Conservation (phyloP, 2,113 vertebrate genomes). For the Capreolus pygargus region DNA sequence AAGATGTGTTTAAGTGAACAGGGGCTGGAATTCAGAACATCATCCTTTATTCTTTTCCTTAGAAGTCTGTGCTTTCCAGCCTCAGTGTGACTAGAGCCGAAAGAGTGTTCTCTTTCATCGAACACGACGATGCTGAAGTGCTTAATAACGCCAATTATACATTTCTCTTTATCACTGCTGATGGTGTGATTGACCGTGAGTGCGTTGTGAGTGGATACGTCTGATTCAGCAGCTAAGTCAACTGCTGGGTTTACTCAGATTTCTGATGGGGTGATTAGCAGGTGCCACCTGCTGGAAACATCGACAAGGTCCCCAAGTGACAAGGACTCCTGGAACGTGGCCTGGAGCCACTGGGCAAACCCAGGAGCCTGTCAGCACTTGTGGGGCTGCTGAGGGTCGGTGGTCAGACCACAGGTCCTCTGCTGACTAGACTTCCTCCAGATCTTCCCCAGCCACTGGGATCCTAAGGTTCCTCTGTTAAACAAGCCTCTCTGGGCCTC, state of each 20-base stretch:
- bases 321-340: background rate
- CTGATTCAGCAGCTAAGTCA: constrained; percentile 39
- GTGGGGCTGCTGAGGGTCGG: background rate
- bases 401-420: background rate
- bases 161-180: constrained; percentile 54
- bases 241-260: constrained; percentile 27
- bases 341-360: background rate
- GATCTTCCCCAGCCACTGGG: background rate
- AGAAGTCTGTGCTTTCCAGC: background rate
- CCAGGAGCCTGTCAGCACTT: background rate
- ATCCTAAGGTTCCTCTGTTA: background rate
- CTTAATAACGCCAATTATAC: background rate
- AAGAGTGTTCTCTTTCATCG: constrained; percentile 43
- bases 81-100: background rate
- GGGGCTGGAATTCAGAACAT: background rate
- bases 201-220: background rate
- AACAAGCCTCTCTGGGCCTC: background rate
- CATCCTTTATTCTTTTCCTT: background rate
- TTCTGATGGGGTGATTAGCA: constrained; percentile 40
- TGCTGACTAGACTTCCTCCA: background rate
- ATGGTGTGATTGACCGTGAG: background rate
- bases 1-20: background rate
- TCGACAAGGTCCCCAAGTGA: background rate
- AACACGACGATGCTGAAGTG: constrained; percentile 31
- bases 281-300: constrained; percentile 76